Base-by-base conservation (phyloP, 2,888 invertebrate genomes). In the Ornithoptera alexandrae region DNA sequence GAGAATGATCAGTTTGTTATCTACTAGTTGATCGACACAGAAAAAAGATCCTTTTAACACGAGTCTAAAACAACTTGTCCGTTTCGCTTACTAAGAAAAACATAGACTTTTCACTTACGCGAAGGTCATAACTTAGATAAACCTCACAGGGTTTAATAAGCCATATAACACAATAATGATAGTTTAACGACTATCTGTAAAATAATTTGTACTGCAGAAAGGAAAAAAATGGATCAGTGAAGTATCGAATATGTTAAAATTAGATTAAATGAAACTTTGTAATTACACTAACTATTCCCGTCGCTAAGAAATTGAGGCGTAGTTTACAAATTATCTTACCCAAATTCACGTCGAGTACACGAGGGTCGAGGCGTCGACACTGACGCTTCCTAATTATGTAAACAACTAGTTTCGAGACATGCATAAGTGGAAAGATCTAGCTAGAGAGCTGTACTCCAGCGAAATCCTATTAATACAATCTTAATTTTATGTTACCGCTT, bases 241-340 rank as follows among this genome's bases (percentile, higher is more conserved):
- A 30, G 30, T 3, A 30, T 30, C 30, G 30, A 30, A 30, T 5
- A 30, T 18, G 10, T 50, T 50, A 50, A 50, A 50, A 17, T 50
- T 15, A 1, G 10, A 15, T 50, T 50, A 50, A 17, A 50, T 12
- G 17, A 17, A 15, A 17, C 12, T 15, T 50, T 50, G 3, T 50
- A 50, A 50, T 17, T 50, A 50, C 50, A 50, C 17, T 15, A 17
- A 2, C 5, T 53, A n/a, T 17, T 22, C 12, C 22, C 58, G 17
- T 60, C 10, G 18, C 36, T 61, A 61, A 36, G 18, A 50, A 7
- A 30, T 62, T 50, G 50, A 50, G 20, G 46, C 24, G 39, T 62
- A 62, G 22, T 30, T 62, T 53, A 62, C 67, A 67, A 67, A 67
- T 67, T 53, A 62, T 62, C 42, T 39, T 57, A 56, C 53, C 56